A percentile compares a stretch with the other conserved stretches of the same genome.
These are phyloP conservation scores for Sesia bembeciformis DNA, from an alignment of 2,888 invertebrate genomes.

Conservation along the genomic window DNA sequence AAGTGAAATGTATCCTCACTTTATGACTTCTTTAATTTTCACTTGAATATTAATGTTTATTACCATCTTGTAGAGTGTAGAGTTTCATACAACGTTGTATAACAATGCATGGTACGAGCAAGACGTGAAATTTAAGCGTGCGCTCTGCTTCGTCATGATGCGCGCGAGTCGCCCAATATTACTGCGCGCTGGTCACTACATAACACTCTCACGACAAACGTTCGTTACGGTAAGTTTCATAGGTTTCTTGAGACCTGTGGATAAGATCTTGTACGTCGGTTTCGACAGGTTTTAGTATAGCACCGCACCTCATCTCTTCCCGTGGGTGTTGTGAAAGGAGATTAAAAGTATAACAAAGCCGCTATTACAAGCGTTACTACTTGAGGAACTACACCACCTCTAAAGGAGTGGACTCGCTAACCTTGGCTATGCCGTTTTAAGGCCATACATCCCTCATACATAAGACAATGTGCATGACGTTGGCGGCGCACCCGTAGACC, in stretches of 20 bases:
- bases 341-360: too few species aligned
- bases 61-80: slow-evolving; percentile 36
- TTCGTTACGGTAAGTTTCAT: slow-evolving; percentile 54
- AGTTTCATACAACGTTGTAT: slow-evolving; percentile 61
- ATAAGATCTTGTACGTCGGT: neutral
- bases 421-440: too few species aligned
- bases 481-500: too few species aligned
- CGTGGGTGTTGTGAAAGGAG: too few species aligned
- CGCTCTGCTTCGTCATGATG: slow-evolving; percentile 60
- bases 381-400: too few species aligned
- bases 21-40: too few species aligned
- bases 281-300: neutral
- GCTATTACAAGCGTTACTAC: too few species aligned
- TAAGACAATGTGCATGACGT: too few species aligned
- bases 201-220: slow-evolving; percentile 58
- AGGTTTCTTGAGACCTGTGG: neutral
- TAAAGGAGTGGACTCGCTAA: too few species aligned
- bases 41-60: neutral
- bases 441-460: too few species aligned
- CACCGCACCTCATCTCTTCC: too few species aligned
- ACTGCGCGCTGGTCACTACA: slow-evolving; percentile 63
- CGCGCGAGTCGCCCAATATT: slow-evolving; percentile 51
- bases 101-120: slow-evolving; percentile 71
- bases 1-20: too few species aligned
- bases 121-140: slow-evolving; percentile 47